Conservation (phyloP, 2,113 vertebrate species). For the Mustelus asterias region DNA sequence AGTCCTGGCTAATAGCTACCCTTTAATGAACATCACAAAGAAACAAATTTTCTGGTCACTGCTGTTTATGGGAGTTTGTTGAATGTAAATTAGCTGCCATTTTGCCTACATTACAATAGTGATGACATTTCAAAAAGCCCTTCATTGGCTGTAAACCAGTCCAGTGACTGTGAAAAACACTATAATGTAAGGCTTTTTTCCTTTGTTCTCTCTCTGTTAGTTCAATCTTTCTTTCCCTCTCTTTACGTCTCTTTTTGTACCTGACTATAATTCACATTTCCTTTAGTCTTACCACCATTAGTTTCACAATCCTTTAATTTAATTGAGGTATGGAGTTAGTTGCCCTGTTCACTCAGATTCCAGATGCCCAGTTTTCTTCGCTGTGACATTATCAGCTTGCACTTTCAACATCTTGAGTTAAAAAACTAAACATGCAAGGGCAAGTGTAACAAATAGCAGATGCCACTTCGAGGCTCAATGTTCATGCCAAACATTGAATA, state of each 20-base stretch:
- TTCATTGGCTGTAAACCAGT: too few relatives aligned
- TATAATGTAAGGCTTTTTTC: too few relatives aligned
- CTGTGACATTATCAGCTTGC: background rate
- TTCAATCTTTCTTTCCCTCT: too few relatives aligned
- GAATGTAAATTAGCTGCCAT: too few relatives aligned
- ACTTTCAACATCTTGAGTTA: background rate
- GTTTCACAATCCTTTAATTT: background rate
- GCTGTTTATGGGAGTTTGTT: too few relatives aligned
- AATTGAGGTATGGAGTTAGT: background rate
- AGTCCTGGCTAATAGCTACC: too few relatives aligned
- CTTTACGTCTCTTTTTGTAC: background rate
- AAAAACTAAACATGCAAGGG: background rate
- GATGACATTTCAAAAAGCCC: too few relatives aligned
- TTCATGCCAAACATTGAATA: background rate
- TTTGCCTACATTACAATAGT: too few relatives aligned
- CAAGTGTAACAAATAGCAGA: background rate
- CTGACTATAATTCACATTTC: background rate
- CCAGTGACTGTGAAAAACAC: too few relatives aligned
- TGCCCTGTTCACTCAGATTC: background rate
- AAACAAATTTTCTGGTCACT: too few relatives aligned
- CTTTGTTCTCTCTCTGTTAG: too few relatives aligned
- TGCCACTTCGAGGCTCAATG: background rate
- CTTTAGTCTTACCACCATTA: background rate
- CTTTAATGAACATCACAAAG: too few relatives aligned
- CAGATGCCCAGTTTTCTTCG: background rate